phyloP scores from a whole-genome alignment of 2,888 invertebrate genomes.

The Acanthosoma haemorrhoidale region DNA sequence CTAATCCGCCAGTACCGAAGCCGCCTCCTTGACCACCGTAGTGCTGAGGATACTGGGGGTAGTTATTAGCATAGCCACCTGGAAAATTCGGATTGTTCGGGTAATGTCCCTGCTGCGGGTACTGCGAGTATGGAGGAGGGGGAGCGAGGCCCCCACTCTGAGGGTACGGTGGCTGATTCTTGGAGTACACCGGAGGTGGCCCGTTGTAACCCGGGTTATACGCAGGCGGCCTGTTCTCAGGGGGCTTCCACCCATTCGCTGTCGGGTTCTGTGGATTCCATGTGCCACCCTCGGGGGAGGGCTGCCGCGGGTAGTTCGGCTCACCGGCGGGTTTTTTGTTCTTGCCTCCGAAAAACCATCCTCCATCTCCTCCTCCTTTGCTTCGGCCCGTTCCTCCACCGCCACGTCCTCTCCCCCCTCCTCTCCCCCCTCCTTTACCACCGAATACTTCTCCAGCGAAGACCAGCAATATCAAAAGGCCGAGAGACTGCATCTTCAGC shows the following conservation, averaged over 20 bases:
- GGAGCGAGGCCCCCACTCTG: slow-evolving; percentile 1
- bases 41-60: neutral
- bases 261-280: neutral
- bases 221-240: neutral
- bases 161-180: slow-evolving; percentile 8
- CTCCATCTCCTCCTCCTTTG: neutral
- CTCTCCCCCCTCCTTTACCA: neutral
- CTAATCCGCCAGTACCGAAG: neutral
- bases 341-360: neutral
- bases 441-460: too few relatives aligned
- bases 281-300: neutral
- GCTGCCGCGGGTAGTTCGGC: slow-evolving; percentile 4
- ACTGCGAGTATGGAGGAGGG: slow-evolving; percentile 10
- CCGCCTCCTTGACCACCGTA: neutral
- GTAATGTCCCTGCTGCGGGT: neutral
- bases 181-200: slow-evolving; percentile 19
- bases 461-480: neutral
- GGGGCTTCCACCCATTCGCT: neutral
- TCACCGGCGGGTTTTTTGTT: neutral
- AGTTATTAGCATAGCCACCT: neutral
- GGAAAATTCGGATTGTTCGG: neutral
- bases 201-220: slow-evolving; percentile 6
- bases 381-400: neutral
- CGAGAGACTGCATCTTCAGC: too few relatives aligned
- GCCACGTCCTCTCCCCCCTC: neutral